Percentiles rank a stretch among this genome's conserved stretches.
These are phyloP conservation scores for Micromesistius poutassou DNA, from an alignment of 2,797 vertebrate genomes.

Conservation along the genomic window DNA sequence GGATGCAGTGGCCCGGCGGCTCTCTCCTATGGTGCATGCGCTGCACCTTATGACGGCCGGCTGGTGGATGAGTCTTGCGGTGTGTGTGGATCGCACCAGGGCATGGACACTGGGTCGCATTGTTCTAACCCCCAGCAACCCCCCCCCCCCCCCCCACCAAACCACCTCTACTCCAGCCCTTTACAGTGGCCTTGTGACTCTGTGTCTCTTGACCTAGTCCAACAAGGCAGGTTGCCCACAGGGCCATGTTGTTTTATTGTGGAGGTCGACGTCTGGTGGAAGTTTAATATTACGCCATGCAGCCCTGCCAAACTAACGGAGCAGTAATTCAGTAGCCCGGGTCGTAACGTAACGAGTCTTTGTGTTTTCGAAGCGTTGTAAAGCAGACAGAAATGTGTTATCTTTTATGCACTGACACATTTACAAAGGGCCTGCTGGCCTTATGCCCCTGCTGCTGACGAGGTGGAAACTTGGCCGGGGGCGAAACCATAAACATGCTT, in stretches of 20 bases:
- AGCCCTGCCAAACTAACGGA: neutral
- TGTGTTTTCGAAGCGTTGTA: neutral
- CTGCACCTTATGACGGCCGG: conserved; percentile 49
- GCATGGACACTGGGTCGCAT: conserved; percentile 36
- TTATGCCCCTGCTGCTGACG: neutral
- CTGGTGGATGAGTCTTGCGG: conserved; percentile 41
- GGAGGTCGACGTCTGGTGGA: neutral
- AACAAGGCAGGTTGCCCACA: conserved; percentile 32
- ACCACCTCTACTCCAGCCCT: conserved; percentile 1
- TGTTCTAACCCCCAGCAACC: conserved; percentile 39
- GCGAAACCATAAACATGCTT: neutral
- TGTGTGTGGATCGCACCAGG: conserved; percentile 17
- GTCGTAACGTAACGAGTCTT: neutral
- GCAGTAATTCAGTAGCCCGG: neutral
- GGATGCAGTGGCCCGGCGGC: conserved; percentile 50
- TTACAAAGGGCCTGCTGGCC: neutral
- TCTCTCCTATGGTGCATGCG: conserved; percentile 42
- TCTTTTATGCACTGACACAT: neutral
- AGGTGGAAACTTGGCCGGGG: neutral
- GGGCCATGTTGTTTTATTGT: conserved; percentile 20
- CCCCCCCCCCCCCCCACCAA: neutral
- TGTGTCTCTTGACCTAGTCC: conserved; percentile 36
- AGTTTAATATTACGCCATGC: conserved; percentile 2
- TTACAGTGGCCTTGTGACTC: conserved; percentile 42
- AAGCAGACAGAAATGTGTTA: neutral